Conservation (phyloP, 2,888 invertebrate species). For the Subacronicta megacephala region DNA sequence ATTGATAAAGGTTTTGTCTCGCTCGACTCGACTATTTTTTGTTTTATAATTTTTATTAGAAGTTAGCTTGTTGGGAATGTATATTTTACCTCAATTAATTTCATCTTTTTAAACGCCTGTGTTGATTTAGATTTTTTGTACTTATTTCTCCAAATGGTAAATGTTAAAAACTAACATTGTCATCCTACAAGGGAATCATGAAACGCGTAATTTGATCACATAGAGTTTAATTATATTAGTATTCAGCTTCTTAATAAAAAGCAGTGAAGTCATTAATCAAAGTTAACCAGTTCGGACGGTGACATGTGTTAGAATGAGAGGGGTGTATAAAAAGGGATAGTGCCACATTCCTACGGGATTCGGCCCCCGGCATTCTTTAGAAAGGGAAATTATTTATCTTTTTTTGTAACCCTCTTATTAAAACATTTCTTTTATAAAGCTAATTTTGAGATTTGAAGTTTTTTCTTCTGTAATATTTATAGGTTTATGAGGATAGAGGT, state of each 20-base stretch:
- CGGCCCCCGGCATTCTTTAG: slow-evolving; percentile 71
- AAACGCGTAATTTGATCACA: slow-evolving; percentile 22
- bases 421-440: slow-evolving; percentile 63
- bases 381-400: slow-evolving; percentile 80
- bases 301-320: slow-evolving; percentile 53
- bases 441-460: slow-evolving; percentile 66
- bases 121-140: background rate
- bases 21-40: too few species aligned
- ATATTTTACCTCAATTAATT: too few species aligned
- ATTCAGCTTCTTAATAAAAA: slow-evolving; percentile 71
- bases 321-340: slow-evolving; percentile 73
- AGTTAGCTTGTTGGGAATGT: too few species aligned
- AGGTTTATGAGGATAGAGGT: slow-evolving; percentile 57
- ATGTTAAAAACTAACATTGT: slow-evolving; percentile 1
- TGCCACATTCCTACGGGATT: slow-evolving; percentile 77
- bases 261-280: slow-evolving; percentile 78
- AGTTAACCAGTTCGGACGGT: slow-evolving; percentile 74
- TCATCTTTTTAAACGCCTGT: too few species aligned
- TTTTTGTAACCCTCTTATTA: slow-evolving; percentile 69
- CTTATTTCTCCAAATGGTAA: background rate
- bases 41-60: too few species aligned
- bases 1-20: background rate
- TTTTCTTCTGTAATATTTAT: slow-evolving; percentile 67
- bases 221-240: slow-evolving; percentile 71
- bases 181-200: slow-evolving; percentile 15